Evolutionary conservation across 1,140 invertebrate genomes (phyloP), one percentile per base, ranked within the genome.

Genomic region (Nephila pilipes): DNA sequence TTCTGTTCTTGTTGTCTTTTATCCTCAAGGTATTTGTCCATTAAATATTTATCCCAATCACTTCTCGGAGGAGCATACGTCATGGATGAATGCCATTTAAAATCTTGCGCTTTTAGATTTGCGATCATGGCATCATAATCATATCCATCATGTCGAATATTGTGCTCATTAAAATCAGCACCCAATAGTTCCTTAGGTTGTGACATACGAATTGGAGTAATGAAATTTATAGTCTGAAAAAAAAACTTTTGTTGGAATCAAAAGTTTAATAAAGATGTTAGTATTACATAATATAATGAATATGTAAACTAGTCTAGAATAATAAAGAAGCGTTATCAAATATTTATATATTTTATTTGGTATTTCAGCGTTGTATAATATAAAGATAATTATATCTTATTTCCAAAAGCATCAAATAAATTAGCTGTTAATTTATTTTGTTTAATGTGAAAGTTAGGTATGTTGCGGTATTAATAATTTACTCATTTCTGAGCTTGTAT

Each of bases 131-230:
- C 29, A 36, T 89, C 65, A 36, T 94, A 94, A 80, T 94, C 92
- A 22, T 94, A 94, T 20, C 93, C 90, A 3, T 92, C 83, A 63
- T 94, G 93, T 29, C 69, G 75, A 22, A 94, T 93, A 22, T 88
- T 65, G n/a, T 94, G 94, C 63, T 94, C 94, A 46, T 58, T 92
- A 38, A 92, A 94, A 79, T 94, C 94, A 22, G 94, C 94, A 2
- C 94, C 94, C 29, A 94, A 38, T 25, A 89, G 58, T 69, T 94
- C 94, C 46, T 94, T 69, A 18, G 58, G n/a, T 12, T 63, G 18
- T 16, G 36, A 58, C 94, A 94, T 93, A 12, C 94, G 58, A n/a
- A 94, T 94, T 3, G 94, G 94, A 38, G 89, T 75, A 4, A 94
- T 58, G 20, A 57, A 80, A 57, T 93, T 91, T 12, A 94, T 94